Evolutionary conservation across 2,888 invertebrate species (phyloP).

Genomic region (Lordiphosa fenestrarum): DNA sequence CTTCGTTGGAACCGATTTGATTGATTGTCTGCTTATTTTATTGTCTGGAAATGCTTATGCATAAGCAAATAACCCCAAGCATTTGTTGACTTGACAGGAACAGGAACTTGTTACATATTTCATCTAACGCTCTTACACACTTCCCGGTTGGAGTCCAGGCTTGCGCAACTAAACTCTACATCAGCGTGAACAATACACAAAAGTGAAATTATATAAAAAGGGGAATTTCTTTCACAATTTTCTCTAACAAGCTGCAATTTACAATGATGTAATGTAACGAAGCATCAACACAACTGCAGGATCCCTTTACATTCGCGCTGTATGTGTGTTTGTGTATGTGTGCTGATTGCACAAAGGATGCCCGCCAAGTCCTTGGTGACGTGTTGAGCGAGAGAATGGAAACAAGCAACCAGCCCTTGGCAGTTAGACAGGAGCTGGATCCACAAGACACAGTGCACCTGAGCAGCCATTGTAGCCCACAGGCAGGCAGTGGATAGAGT

Average conservation of each 20-base stretch:
- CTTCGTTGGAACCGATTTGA: slow-evolving; percentile 19
- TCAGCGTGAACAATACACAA: slow-evolving; percentile 31
- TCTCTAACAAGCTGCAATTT: slow-evolving; percentile 45
- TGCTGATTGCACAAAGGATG: slow-evolving; percentile 66
- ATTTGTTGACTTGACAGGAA: slow-evolving; percentile 8
- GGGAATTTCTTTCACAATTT: slow-evolving; percentile 37
- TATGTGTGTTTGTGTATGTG: slow-evolving; percentile 10
- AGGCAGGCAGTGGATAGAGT: slow-evolving; percentile 3
- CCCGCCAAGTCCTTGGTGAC: slow-evolving; percentile 70
- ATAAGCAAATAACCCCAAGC: slow-evolving; percentile 12
- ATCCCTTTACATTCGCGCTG: background rate
- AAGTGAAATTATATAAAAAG: slow-evolving; percentile 31
- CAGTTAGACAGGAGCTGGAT: slow-evolving; percentile 22
- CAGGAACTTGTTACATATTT: slow-evolving; percentile 17
- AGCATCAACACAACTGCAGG: slow-evolving; percentile 37
- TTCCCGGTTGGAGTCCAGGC: background rate
- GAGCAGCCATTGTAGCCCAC: slow-evolving; percentile 22
- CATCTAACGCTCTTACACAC: slow-evolving; percentile 3
- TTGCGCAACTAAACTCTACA: slow-evolving; percentile 14
- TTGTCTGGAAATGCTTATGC: slow-evolving; percentile 12
- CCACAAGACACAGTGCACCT: slow-evolving; percentile 39
- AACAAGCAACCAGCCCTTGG: slow-evolving; percentile 42
- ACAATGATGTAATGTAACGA: slow-evolving; percentile 48
- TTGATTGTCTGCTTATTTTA: slow-evolving; percentile 28
- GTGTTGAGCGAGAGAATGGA: slow-evolving; percentile 63